Percentiles rank a stretch among this genome's conserved stretches.
Evolutionary conservation across 2,888 invertebrate genomes (phyloP).

Genomic region (Cataglyphis albicans): DNA sequence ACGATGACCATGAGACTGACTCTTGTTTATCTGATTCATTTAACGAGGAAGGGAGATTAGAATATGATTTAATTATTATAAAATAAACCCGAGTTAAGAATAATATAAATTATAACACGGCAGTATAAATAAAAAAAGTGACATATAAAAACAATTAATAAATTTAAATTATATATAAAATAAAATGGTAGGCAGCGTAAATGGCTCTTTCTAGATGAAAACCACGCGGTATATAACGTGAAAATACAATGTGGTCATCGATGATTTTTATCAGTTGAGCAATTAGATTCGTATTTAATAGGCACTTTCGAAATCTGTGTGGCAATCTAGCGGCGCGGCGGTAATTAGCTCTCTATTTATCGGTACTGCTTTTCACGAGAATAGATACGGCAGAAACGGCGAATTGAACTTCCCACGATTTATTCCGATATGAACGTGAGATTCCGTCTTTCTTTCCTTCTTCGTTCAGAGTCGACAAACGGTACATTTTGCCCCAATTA

Average conservation of each 20-base stretch:
- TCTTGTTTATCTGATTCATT: background rate
- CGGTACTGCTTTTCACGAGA: slow-evolving; percentile 8
- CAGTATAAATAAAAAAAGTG: background rate
- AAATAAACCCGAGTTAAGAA: background rate
- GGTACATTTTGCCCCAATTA: slow-evolving; percentile 51
- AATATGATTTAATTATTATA: background rate
- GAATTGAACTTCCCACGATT: slow-evolving; percentile 29
- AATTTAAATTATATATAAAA: background rate
- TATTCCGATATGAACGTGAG: slow-evolving; percentile 1
- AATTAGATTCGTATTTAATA: slow-evolving; percentile 29
- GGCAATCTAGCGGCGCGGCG: slow-evolving; percentile 8
- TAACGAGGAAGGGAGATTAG: background rate
- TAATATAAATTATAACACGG: background rate
- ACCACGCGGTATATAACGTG: background rate
- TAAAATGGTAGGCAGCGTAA: background rate
- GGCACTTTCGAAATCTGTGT: slow-evolving; percentile 36
- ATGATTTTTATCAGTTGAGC: slow-evolving; percentile 7
- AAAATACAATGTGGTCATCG: background rate
- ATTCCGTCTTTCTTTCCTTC: slow-evolving; percentile 20
- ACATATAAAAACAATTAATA: background rate
- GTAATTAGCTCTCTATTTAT: slow-evolving; percentile 50
- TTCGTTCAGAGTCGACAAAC: slow-evolving; percentile 22
- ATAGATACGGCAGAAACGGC: slow-evolving; percentile 22
- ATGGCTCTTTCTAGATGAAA: background rate
- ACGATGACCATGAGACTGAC: background rate